phyloP scores from a whole-genome alignment of 2,797 vertebrate species.

The Gobio occitaniae region DNA sequence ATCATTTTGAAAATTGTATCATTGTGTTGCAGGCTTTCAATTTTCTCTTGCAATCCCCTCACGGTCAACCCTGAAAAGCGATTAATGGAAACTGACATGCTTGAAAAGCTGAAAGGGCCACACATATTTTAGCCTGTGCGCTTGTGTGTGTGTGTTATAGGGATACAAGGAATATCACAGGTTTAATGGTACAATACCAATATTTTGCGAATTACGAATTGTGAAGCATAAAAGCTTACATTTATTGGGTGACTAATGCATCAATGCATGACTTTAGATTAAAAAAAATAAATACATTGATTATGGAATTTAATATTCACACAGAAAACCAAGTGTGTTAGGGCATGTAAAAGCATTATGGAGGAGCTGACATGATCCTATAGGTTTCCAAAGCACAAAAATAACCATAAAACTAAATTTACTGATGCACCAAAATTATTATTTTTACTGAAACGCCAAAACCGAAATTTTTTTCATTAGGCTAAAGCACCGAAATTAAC shows the following conservation, averaged over 20 bases:
- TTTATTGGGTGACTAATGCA: neutral
- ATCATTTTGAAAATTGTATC: neutral
- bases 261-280: neutral
- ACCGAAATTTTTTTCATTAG: neutral
- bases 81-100: slow-evolving; percentile 30
- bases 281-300: neutral
- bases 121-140: neutral
- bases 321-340: neutral
- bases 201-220: neutral
- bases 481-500: neutral
- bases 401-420: neutral
- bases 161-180: neutral
- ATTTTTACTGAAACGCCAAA: neutral
- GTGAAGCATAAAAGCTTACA: neutral
- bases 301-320: neutral
- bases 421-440: neutral
- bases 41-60: slow-evolving; percentile 6
- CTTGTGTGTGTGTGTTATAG: neutral
- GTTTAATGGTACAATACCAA: neutral
- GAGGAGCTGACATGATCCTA: neutral
- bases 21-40: slow-evolving; percentile 1
- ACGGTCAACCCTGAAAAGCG: neutral
- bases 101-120: slow-evolving; percentile 11
- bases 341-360: neutral
- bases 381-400: neutral